Evolutionary conservation across 2,113 vertebrate species (phyloP), one percentile per base, ranked within the genome.

Genomic region (Gallinago undulata): DNA sequence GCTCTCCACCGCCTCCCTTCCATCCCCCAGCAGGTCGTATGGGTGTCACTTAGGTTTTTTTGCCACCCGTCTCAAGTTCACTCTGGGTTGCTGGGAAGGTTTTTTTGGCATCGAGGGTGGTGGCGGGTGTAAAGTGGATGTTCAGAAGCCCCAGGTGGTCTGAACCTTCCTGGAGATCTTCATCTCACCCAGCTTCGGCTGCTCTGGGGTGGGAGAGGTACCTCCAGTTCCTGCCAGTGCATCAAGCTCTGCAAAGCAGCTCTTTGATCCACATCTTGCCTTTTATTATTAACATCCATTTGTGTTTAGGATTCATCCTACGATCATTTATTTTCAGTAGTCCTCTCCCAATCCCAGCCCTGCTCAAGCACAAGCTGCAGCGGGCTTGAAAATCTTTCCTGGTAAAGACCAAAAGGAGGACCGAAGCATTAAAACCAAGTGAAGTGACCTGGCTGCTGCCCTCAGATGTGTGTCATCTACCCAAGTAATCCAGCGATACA

Each of bases 41-140:
- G 19, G 53, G 30, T 47, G 11, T n/a, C 37, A n/a, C n/a, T 69
- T 47, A 5, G 6, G 15, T 10, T 55, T 21, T 90, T 86, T 89
- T 62, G n/a, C 8, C 14, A 18, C 17, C 13, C 4, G 4, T 67
- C 41, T 77, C 31, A 55, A 8, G 23, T 62, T 78, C 25, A 37
- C 13, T 69, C 18, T 66, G 55, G 48, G 27, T 14, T 16, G 30
- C 48, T 69, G 41, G 37, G 37, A 59, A 72, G 13, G 23, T 7
- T 21, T 80, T 87, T 87, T 37, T n/a, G n/a, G 19, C 28, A 2
- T 0, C 2, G 4, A 13, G 11, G 15, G 1, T 47, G 22, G 37
- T 10, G 15, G 12, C 14, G 30, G 1, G 0, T 18, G 11, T 56
- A 10, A 41, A 37, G 41, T 51, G 53, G 41, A 27, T 48, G 33